phyloP scores from a whole-genome alignment of 2,113 vertebrate genomes.

The Sphyrna mokarran region DNA sequence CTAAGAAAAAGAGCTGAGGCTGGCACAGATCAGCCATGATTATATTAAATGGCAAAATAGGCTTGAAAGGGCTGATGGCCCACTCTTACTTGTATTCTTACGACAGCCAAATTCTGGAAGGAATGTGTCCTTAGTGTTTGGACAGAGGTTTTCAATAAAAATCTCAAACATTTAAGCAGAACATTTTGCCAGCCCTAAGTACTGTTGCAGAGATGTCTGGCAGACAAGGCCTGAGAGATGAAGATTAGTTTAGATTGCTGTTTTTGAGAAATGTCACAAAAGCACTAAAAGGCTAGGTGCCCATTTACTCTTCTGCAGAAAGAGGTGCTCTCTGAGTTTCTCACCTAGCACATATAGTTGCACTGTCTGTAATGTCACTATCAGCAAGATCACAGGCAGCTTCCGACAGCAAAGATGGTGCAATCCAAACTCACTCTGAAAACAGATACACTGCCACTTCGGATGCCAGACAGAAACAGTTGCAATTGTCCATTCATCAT shows the following conservation, averaged over 20 bases:
- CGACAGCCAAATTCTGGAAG: neutral
- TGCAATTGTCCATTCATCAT: too few relatives aligned
- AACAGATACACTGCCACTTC: too few relatives aligned
- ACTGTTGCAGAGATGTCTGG: neutral
- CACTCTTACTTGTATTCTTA: too few relatives aligned
- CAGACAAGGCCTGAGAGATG: neutral
- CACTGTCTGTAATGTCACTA: too few relatives aligned
- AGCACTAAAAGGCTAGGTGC: neutral
- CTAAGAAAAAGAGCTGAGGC: too few relatives aligned
- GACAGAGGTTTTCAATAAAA: neutral
- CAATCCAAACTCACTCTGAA: too few relatives aligned
- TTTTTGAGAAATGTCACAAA: neutral
- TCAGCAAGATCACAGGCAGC: too few relatives aligned
- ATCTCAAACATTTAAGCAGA: neutral
- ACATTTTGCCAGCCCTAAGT: neutral
- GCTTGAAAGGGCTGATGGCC: too few relatives aligned
- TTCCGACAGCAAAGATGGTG: too few relatives aligned
- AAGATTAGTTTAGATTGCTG: neutral
- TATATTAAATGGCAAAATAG: too few relatives aligned
- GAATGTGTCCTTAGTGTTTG: neutral
- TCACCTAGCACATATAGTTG: neutral
- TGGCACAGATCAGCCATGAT: too few relatives aligned
- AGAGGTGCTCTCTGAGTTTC: neutral
- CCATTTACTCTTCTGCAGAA: neutral
- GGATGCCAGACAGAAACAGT: too few relatives aligned